These are phyloP conservation scores for Sminthopsis crassicaudata DNA, from an alignment of 2,113 vertebrate species.

Conservation along the genomic window DNA sequence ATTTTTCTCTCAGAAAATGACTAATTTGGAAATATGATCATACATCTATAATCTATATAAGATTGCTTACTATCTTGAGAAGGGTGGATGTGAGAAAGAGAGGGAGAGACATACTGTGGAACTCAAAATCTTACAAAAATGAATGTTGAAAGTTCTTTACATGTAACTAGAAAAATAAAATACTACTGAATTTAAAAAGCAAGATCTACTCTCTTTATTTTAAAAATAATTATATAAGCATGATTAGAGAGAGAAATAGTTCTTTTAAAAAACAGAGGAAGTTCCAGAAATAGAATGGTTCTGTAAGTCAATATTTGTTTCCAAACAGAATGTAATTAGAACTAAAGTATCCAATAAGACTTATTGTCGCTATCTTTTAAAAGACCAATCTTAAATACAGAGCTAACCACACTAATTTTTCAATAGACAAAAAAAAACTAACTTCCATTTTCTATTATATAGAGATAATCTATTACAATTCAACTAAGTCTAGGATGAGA, in stretches of 20 bases:
- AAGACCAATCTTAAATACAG: not conserved
- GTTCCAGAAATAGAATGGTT: slow-evolving; percentile 68
- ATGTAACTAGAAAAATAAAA: no score
- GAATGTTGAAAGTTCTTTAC: no score
- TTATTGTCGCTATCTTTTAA: fast-evolving
- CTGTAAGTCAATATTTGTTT: not conserved
- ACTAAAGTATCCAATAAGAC: not conserved
- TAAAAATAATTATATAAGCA: slow-evolving; percentile 54
- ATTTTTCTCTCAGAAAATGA: no score
- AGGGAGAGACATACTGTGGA: no score
- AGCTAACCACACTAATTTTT: not conserved
- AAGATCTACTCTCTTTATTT: slow-evolving; percentile 62
- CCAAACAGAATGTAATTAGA: not conserved
- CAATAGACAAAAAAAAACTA: not conserved
- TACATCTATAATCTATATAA: no score
- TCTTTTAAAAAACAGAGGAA: slow-evolving; percentile 60
- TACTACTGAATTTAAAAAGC: no score
- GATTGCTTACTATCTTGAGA: no score
- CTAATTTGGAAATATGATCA: no score
- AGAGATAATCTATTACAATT: not conserved
- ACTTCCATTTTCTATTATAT: not conserved
- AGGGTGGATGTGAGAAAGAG: no score
- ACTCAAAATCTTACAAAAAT: no score
- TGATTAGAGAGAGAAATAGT: slow-evolving; percentile 52
- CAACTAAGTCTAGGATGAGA: not conserved